Percentiles rank a stretch among this genome's conserved stretches.
These are phyloP conservation scores for Aphelinus certus DNA, from an alignment of 1,140 invertebrate species.

Conservation along the genomic window DNA sequence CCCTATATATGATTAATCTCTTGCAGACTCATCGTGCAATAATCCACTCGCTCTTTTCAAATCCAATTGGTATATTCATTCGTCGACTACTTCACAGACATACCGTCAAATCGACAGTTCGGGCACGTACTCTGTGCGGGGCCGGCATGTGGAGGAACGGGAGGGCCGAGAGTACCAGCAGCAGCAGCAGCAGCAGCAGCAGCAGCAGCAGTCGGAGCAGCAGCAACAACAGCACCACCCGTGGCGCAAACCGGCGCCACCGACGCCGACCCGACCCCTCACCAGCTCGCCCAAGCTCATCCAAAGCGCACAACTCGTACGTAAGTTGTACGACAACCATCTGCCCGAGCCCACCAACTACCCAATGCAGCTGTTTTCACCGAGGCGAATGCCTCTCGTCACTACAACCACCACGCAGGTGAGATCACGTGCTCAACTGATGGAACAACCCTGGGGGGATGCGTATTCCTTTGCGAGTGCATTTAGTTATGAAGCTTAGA, in stretches of 20 bases:
- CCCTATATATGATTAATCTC: too few species aligned
- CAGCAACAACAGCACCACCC: constrained; percentile 29
- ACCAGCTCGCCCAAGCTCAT: not conserved
- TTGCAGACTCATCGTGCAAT: too few species aligned
- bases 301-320: not conserved
- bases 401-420: constrained; percentile 31
- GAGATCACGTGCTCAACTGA: not conserved
- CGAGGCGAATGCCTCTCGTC: constrained; percentile 19
- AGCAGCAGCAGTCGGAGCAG: constrained; percentile 36
- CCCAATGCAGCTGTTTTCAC: constrained; percentile 30
- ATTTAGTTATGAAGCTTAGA: too few species aligned
- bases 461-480: too few species aligned
- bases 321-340: constrained; percentile 14
- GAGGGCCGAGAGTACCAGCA: constrained; percentile 29
- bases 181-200: constrained; percentile 35
- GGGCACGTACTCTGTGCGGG: constrained; percentile 23
- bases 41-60: too few species aligned
- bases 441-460: too few species aligned
- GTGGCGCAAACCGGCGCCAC: constrained; percentile 33
- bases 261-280: constrained; percentile 9
- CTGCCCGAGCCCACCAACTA: not conserved
- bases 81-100: too few species aligned
- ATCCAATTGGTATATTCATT: too few species aligned
- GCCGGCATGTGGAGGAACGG: constrained; percentile 14
- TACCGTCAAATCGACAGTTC: not conserved